phyloP scores from a whole-genome alignment of 1,140 invertebrate species.

The Zaprionus tsacasi region DNA sequence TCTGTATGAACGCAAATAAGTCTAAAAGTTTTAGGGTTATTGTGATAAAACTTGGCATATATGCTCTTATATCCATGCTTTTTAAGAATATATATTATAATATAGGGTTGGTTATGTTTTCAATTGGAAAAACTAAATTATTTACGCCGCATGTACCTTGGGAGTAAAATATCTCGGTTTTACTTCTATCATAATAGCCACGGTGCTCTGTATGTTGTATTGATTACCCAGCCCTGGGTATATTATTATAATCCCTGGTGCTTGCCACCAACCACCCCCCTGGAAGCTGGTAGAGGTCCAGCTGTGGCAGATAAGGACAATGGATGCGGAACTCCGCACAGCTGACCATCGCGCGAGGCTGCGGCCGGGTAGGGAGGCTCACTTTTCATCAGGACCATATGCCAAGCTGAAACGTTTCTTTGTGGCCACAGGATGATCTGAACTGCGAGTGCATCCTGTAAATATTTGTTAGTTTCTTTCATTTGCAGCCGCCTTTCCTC shows the following conservation, averaged over 20 bases:
- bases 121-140: too few species aligned
- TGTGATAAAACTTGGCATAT: not conserved
- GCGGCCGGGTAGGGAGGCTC: slow-evolving; percentile 17
- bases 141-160: too few species aligned
- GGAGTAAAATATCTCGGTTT: too few species aligned
- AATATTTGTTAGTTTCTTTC: slow-evolving; percentile 48
- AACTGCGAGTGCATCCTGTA: slow-evolving; percentile 40
- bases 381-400: slow-evolving; percentile 48
- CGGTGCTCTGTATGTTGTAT: not conserved
- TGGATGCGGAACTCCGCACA: not conserved
- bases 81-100: not conserved
- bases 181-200: not conserved
- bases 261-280: not conserved
- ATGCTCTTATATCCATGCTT: not conserved
- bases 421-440: slow-evolving; percentile 21
- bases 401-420: slow-evolving; percentile 7
- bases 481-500: slow-evolving; percentile 2
- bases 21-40: not conserved
- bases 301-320: not conserved
- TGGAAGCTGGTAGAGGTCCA: not conserved
- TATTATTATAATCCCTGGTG: not conserved
- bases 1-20: not conserved
- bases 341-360: slow-evolving; percentile 12
- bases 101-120: not conserved
- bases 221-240: not conserved